Evolutionary conservation across 2,888 invertebrate genomes (phyloP), one percentile per base, ranked within the genome.

Genomic region (Ochropleura leucogaster): DNA sequence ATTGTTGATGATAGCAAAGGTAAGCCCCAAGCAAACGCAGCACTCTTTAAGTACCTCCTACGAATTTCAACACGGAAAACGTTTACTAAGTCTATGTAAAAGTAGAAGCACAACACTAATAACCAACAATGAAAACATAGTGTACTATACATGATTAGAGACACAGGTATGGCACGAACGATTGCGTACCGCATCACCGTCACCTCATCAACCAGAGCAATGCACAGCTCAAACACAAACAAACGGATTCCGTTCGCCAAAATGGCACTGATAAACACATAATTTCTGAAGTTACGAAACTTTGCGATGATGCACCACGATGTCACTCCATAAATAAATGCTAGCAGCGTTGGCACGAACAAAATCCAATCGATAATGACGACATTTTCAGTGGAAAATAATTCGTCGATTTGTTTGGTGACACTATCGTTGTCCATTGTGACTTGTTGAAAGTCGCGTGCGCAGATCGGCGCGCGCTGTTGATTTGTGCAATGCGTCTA

Each of bases 271-370:
- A 80, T 18, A 0, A 77, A 46, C 40, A 80, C 81, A 64, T 47
- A 77, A 30, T 72, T 72, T 5, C 72, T 60, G 18, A 68, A 79
- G 40, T 64, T 46, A 4, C 79, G 72, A n/a, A 79, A 79, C 18
- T 79, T 79, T 12, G 20, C 65, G 0, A 79, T 59, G 4, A 55
- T 7, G 12, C 68, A 79, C 78, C 78, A 79, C 2, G 72, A 79
- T 6, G 3, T 49, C 12, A 79, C 59, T 65, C 79, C 79, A 16
- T 72, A 79, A 0, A 47, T 40, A 14, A 44, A 46, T 3, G 79
- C 14, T 59, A 12, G 18, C 3, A 65, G 6, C n/a, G 64, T 49
- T 0, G 68, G 14, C 6, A 42, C 5, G 4, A 71, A 30, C 18
- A 71, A 5, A 30, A 70, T 30, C 44, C 51, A 44, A 10, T 9